A percentile compares a stretch with the other conserved stretches of the same genome.
Conservation (phyloP, 2,113 vertebrate species). For the Eudyptes chrysolophus region DNA sequence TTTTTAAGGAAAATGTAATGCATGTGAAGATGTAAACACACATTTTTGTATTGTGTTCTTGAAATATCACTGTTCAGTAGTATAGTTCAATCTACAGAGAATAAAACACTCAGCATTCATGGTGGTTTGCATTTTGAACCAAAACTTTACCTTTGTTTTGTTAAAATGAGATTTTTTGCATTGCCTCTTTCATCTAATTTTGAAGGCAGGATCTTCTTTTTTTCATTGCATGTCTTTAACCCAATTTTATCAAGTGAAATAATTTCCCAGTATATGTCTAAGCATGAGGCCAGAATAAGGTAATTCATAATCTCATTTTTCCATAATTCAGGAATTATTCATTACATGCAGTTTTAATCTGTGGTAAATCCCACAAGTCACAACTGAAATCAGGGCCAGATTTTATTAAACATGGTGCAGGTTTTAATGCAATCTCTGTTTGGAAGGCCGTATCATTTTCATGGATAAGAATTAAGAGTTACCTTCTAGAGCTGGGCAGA, state of each 20-base stretch:
- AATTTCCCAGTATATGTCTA: neutral
- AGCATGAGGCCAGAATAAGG: neutral
- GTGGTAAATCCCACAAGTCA: neutral
- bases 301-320: neutral
- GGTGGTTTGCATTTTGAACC: neutral
- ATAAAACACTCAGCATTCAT: neutral
- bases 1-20: neutral
- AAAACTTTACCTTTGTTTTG: neutral
- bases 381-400: neutral
- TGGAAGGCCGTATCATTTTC: neutral
- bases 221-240: neutral
- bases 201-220: neutral
- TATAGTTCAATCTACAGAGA: neutral
- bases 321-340: neutral
- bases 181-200: neutral
- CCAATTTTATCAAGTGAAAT: neutral
- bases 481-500: neutral
- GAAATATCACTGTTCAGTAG: neutral
- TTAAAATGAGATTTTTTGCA: neutral
- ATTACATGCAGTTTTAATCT: neutral
- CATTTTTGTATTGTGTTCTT: neutral
- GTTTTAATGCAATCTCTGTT: neutral
- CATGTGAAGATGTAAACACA: neutral
- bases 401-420: neutral
- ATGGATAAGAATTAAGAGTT: neutral